phyloP scores from a whole-genome alignment of 2,888 invertebrate species.

The Cheiracanthium punctorium region DNA sequence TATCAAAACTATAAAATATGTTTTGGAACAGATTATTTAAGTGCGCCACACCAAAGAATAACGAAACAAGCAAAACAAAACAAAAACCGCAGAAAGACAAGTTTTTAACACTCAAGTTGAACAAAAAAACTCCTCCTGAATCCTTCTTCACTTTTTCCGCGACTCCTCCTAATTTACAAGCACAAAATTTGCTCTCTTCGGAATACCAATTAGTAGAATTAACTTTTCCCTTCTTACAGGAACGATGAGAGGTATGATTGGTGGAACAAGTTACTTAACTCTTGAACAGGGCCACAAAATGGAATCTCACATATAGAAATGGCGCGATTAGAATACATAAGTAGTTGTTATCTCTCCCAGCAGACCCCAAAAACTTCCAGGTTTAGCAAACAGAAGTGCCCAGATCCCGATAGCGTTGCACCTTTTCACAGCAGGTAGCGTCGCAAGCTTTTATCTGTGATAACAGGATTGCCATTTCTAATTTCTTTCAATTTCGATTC shows the following conservation, averaged over 20 bases:
- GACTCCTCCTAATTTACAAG: background rate
- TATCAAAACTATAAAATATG: too few species aligned
- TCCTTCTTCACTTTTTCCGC: too few species aligned
- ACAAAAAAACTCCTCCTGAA: too few species aligned
- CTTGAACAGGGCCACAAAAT: background rate
- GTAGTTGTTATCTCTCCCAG: background rate
- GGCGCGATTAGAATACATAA: background rate
- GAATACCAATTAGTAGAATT: conserved; percentile 6
- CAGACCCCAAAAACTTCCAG: background rate
- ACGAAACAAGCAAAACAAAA: too few species aligned
- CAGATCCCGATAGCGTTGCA: background rate
- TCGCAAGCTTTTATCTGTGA: background rate
- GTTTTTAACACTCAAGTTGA: too few species aligned
- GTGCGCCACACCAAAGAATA: too few species aligned
- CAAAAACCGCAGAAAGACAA: too few species aligned
- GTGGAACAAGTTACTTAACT: conserved; percentile 12
- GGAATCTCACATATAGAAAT: conserved; percentile 1
- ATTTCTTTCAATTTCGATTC: background rate
- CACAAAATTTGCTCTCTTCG: background rate
- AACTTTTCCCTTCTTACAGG: conserved; percentile 1
- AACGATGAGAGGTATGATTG: background rate
- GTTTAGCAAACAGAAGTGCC: background rate
- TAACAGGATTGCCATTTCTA: background rate
- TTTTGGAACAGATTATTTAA: too few species aligned
- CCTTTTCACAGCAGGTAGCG: background rate